Conservation (phyloP, 2,888 invertebrate genomes). For the Sarcophaga subvicina region DNA sequence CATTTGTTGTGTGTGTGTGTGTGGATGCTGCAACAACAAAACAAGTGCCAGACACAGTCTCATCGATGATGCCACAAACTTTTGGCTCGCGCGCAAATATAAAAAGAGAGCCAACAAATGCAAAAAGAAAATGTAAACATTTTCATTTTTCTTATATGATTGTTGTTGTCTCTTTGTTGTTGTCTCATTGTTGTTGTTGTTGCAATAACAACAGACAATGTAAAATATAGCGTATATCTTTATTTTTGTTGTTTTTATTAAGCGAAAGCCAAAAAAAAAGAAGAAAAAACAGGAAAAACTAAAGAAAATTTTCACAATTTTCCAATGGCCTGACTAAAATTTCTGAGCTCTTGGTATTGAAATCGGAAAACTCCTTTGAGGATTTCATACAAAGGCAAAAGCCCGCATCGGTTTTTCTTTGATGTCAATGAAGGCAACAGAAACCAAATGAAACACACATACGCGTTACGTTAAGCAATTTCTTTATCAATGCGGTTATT, state of each 20-base stretch:
- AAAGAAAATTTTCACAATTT: slow-evolving; percentile 61
- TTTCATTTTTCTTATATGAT: slow-evolving; percentile 42
- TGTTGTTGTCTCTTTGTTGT: slow-evolving; percentile 18
- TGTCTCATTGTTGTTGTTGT: slow-evolving; percentile 25
- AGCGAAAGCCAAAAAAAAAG: slow-evolving; percentile 55
- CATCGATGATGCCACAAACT: slow-evolving; percentile 56
- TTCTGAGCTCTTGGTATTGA: slow-evolving; percentile 78
- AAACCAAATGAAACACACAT: neutral
- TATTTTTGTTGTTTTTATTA: slow-evolving; percentile 22
- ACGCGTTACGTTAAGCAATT: neutral
- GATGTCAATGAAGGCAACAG: slow-evolving; percentile 71
- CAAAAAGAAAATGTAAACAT: slow-evolving; percentile 33
- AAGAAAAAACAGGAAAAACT: neutral
- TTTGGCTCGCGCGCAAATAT: slow-evolving; percentile 63
- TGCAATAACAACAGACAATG: neutral
- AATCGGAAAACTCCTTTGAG: slow-evolving; percentile 82
- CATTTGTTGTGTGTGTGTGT: neutral
- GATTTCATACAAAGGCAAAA: slow-evolving; percentile 78
- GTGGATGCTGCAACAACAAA: neutral
- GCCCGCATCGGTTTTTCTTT: slow-evolving; percentile 76
- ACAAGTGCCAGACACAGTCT: slow-evolving; percentile 44
- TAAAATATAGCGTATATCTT: neutral
- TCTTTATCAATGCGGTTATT: too few relatives aligned
- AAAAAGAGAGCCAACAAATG: slow-evolving; percentile 21
- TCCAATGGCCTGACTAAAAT: slow-evolving; percentile 66